phyloP scores from a whole-genome alignment of 2,888 invertebrate genomes.

The Diaphora mendica region DNA sequence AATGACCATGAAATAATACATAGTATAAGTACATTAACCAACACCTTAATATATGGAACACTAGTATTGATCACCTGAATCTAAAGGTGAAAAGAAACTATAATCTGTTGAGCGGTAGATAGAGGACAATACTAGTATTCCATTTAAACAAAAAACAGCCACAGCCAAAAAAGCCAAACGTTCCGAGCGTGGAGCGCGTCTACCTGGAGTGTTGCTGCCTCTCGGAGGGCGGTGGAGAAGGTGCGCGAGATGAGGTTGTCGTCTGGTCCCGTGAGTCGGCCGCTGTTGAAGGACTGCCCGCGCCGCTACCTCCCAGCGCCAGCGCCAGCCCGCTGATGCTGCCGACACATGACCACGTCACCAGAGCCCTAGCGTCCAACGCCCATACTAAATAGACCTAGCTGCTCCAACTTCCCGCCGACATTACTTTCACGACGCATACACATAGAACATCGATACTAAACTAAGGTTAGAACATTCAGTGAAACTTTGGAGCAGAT shows the following conservation, averaged over 20 bases:
- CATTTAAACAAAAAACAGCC: conserved; percentile 63
- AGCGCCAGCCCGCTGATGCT: conserved; percentile 87
- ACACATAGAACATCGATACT: conserved; percentile 42
- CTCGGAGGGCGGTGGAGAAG: conserved; percentile 80
- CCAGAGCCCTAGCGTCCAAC: conserved; percentile 79
- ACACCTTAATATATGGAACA: conserved; percentile 71
- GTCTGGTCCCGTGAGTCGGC: conserved; percentile 73
- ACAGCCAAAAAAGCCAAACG: conserved; percentile 77
- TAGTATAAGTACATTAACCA: conserved; percentile 60
- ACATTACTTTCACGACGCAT: conserved; percentile 37
- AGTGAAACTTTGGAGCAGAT: conserved; percentile 75
- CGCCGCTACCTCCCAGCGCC: conserved; percentile 84
- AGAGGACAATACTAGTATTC: conserved; percentile 58
- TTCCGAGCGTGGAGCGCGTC: conserved; percentile 79
- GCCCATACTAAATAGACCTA: conserved; percentile 60
- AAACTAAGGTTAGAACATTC: conserved; percentile 46
- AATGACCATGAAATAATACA: conserved; percentile 63
- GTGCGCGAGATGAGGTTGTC: conserved; percentile 79
- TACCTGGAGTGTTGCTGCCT: conserved; percentile 84
- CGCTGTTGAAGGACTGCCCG: conserved; percentile 74
- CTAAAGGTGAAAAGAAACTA: background rate
- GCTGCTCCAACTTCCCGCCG: conserved; percentile 72
- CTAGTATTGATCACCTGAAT: conserved; percentile 53
- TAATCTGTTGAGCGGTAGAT: conserved; percentile 5
- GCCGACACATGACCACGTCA: conserved; percentile 86